Evolutionary conservation across 2,888 invertebrate genomes (phyloP), one percentile per base, ranked within the genome.

Genomic region (Abscondita cerata): DNA sequence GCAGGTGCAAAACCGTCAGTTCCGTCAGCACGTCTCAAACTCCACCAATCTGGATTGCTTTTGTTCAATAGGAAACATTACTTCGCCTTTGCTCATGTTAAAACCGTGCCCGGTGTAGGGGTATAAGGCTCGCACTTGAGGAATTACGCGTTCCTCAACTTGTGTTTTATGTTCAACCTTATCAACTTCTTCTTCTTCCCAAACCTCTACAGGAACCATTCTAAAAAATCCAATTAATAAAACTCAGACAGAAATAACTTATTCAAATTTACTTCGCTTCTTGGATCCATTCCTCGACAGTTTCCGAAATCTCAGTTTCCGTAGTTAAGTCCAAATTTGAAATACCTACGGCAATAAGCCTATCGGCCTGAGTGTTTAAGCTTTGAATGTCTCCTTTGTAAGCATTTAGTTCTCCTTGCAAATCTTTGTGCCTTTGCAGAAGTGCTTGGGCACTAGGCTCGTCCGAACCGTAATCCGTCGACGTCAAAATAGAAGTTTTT

Each of bases 11-110:
- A 99, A 1, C 98, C 98, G 74, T 98, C 98, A 0, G 89, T 87
- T 0, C 97, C 92, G 76, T 94, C 95, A 0, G 90, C 88, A 74
- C 87, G 88, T 11, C 96, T 85, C n/a, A 98, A 94, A 73, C 95
- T 95, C 99, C 99, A 99, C 98, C 98, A 98, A 79, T 99, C 99
- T 0, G 92, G 89, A 81, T 98, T 98, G 5, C 95, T 96, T 82
- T 96, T 96, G 77, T 92, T 95, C 66, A 98, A 86, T 0, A 99
- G 84, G n/a, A 75, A 95, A 90, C 93, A 98, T 93, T 1, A 79
- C 75, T 82, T 98, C 96, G 54, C 95, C 95, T 80, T 97, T 98
- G 55, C 86, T 86, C 87, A 96, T 93, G 50, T 89, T 88, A 84
- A 97, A 93, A 47, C 96, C 96, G 75, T 96, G 94, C 0, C 97